Base-by-base conservation (phyloP, 2,797 vertebrate species). In the Apogon hyalosoma region DNA sequence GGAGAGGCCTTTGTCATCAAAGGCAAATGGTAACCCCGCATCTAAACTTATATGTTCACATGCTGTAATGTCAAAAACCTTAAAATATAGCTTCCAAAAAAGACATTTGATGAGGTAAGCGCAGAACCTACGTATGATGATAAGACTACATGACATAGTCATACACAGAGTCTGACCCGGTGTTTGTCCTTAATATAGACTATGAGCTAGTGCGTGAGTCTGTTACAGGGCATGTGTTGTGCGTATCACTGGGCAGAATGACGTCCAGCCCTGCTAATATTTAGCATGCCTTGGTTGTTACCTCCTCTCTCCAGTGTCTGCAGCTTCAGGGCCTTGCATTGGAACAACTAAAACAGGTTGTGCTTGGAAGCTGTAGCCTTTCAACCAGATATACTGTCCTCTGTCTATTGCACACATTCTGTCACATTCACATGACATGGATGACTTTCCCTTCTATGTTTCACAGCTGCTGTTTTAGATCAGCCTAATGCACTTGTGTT, bases 311-410 rank as follows among this genome's bases (percentile, higher is more conserved):
- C 60, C 66, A 40, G 61, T 58, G 77, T 73, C 82, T 75, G 75
- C 73, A 66, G 67, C 84, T 24, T 80, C 70, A 7, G 24, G 75
- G 78, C 72, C 80, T 78, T 69, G 71, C 86, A 78, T 92, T 88
- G 86, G 86, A 80, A 81, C 79, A 84, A 39, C 89, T 90, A 87
- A 91, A 91, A 89, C 91, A 85, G 80, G 80, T 75, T 71, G 42
- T 82, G 75, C 71, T 82, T 42, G 21, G n/a, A 47, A 50, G 64
- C 71, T 55, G 13, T 58, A 14, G 65, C 65, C 71, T 50, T 72
- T 81, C 66, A 82, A 73, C 53, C 46, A 59, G 50, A 68, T 81
- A 74, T 16, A 66, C 63, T 73, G 62, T 66, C 38, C 64, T 66
- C 57, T 31, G 41, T 73, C 53, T 67, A 51, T 15, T 40, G 13